Evolutionary conservation across 2,797 vertebrate genomes (phyloP).

Genomic region (Limosa lapponica): DNA sequence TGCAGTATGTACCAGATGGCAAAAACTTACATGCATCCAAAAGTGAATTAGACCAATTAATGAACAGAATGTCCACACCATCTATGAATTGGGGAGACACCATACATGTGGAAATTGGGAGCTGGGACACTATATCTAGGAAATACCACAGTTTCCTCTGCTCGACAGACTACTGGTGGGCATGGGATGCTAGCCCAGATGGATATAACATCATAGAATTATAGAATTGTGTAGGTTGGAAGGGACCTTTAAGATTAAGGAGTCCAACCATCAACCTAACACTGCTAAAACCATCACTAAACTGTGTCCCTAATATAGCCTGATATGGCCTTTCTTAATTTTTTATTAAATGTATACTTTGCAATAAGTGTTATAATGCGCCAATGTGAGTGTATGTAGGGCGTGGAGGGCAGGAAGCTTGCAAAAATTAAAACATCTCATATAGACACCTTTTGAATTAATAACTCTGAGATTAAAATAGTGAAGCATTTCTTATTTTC

Average conservation of each 20-base stretch:
- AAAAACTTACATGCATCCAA: background rate
- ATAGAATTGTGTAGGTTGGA: background rate
- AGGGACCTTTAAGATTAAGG: background rate
- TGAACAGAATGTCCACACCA: background rate
- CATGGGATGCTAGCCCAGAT: background rate
- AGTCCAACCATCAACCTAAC: background rate
- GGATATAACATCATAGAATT: background rate
- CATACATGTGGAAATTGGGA: rapidly evolving
- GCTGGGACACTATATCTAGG: background rate
- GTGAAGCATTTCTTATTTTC: background rate
- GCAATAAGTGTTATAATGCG: background rate
- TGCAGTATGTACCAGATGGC: background rate
- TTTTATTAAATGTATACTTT: background rate
- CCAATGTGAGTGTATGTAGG: background rate
- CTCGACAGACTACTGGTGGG: background rate
- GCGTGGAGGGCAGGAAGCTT: background rate
- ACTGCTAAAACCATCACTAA: background rate
- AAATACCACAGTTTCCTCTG: background rate
- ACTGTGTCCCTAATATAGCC: background rate
- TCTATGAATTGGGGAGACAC: background rate
- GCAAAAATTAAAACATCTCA: background rate
- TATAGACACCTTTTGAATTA: background rate
- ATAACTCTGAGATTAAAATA: background rate
- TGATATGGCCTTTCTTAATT: background rate
- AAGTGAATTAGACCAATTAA: background rate